Conservation (phyloP, 2,797 vertebrate species). For the Fistularia tabacaria region DNA sequence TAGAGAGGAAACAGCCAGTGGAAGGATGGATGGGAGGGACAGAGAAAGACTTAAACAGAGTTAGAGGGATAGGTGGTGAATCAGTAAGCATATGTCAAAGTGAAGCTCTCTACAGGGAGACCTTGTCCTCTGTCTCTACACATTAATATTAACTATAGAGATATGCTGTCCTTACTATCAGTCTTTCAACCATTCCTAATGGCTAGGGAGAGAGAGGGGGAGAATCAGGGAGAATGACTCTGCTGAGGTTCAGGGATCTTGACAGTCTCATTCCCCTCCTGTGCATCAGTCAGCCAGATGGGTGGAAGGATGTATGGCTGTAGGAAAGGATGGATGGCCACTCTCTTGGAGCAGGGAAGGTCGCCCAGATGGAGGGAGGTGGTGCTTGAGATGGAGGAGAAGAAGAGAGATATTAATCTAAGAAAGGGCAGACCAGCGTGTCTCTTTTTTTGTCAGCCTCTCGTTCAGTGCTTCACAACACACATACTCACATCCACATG, state of each 20-base stretch:
- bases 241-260: conserved; percentile 68
- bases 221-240: conserved; percentile 37
- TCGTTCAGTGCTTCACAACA: conserved; percentile 12
- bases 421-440: conserved; percentile 47
- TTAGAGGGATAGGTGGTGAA: conserved; percentile 45
- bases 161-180: conserved; percentile 59
- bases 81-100: conserved; percentile 63
- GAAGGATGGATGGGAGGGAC: conserved; percentile 10
- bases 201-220: conserved; percentile 29
- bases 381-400: conserved; percentile 58
- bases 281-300: conserved; percentile 69
- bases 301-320: conserved; percentile 58
- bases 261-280: conserved; percentile 68
- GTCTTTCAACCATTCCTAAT: conserved; percentile 58
- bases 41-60: conserved; percentile 33
- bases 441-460: conserved; percentile 28
- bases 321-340: conserved; percentile 62
- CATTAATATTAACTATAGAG: conserved; percentile 71
- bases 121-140: conserved; percentile 65
- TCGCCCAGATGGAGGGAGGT: conserved; percentile 57
- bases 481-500: not conserved
- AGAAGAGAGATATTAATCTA: conserved; percentile 67
- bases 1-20: conserved; percentile 29
- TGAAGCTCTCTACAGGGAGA: conserved; percentile 63
- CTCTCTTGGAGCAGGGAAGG: conserved; percentile 64